phyloP scores from a whole-genome alignment of 2,888 invertebrate species.

The Agriopis aurantiaria region DNA sequence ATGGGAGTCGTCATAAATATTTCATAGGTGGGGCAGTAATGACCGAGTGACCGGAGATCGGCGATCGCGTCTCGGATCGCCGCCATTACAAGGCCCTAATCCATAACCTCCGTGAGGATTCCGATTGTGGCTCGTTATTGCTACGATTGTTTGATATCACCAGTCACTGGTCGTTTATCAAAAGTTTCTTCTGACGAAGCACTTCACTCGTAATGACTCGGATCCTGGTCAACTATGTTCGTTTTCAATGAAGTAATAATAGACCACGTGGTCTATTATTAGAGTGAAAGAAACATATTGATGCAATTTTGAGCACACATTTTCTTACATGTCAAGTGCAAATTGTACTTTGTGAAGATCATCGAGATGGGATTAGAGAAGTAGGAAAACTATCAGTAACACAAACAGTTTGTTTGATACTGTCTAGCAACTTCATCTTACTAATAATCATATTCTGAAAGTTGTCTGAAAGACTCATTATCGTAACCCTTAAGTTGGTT shows the following conservation, averaged over 20 bases:
- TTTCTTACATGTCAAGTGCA: background rate
- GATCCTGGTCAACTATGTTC: conserved; percentile 2
- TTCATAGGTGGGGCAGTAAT: conserved; percentile 85
- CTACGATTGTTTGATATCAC: conserved; percentile 45
- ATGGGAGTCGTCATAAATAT: conserved; percentile 86
- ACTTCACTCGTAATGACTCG: conserved; percentile 11
- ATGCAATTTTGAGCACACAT: background rate
- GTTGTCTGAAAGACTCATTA: no score
- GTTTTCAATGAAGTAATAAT: conserved; percentile 1
- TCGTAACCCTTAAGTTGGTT: no score
- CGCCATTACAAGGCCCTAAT: conserved; percentile 34
- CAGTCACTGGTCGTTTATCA: conserved; percentile 44
- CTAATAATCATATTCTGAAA: no score
- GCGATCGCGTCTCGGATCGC: conserved; percentile 50
- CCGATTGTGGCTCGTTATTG: conserved; percentile 34
- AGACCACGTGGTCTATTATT: no score
- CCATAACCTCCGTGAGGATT: conserved; percentile 26
- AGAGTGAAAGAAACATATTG: background rate
- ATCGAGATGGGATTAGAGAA: no score
- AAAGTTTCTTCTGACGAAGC: conserved; percentile 20
- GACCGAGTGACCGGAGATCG: conserved; percentile 81
- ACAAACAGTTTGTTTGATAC: no score
- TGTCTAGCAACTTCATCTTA: no score
- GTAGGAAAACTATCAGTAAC: no score
- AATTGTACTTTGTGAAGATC: background rate